These are phyloP conservation scores for Distichodus sexfasciatus DNA, from an alignment of 2,797 vertebrate genomes.

Conservation along the genomic window DNA sequence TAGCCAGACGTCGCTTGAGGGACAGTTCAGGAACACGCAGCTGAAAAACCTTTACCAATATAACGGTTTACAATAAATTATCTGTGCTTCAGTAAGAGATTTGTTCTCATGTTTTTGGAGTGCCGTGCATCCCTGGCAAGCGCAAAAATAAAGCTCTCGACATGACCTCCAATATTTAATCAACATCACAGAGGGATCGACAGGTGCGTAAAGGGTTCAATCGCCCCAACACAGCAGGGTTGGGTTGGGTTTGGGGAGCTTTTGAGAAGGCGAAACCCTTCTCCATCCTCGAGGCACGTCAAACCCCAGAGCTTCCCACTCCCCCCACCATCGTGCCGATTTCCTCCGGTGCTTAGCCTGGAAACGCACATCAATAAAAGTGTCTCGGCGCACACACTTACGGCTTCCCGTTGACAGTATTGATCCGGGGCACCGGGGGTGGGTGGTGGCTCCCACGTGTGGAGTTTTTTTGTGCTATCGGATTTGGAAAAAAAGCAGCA, in stretches of 20 bases:
- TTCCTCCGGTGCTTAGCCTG: conserved; percentile 53
- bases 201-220: conserved; percentile 30
- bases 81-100: neutral
- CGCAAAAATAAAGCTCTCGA: conserved; percentile 22
- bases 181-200: conserved; percentile 39
- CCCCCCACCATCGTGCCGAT: conserved; percentile 38
- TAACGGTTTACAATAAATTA: too few relatives aligned
- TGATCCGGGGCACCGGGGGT: conserved; percentile 44
- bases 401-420: conserved; percentile 51
- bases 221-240: conserved; percentile 24
- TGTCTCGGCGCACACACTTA: conserved; percentile 42
- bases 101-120: too few relatives aligned
- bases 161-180: conserved; percentile 44
- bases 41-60: too few relatives aligned
- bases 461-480: conserved; percentile 51
- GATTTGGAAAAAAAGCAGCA: conserved; percentile 41
- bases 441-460: conserved; percentile 41
- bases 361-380: conserved; percentile 56
- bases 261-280: conserved; percentile 24
- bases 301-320: conserved; percentile 30
- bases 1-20: too few relatives aligned
- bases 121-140: neutral
- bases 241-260: too few relatives aligned
- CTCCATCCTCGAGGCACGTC: conserved; percentile 32
- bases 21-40: too few relatives aligned